phyloP scores from a whole-genome alignment of 53 echinoderm and acorn worm species.

The Echinometra lucunter region DNA sequence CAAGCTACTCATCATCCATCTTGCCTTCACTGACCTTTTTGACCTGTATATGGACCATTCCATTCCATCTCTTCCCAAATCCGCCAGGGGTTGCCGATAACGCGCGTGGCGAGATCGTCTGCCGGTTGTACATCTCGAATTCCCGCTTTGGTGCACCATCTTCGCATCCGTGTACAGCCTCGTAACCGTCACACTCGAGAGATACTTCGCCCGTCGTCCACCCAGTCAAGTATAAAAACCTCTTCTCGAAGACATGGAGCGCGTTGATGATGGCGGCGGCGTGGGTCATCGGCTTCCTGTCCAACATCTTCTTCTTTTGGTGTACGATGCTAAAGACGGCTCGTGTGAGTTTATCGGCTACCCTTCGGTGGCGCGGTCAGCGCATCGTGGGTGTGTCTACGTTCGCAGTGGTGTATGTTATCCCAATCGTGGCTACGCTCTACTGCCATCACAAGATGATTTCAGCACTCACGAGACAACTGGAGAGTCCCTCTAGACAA shows the following conservation, averaged over 20 bases:
- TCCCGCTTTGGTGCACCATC: constrained; percentile 87
- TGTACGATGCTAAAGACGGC: constrained; percentile 61
- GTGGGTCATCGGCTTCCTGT: constrained; percentile 83
- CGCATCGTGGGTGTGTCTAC: constrained; percentile 72
- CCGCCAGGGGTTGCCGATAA: constrained; percentile 67
- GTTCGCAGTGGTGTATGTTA: constrained; percentile 71
- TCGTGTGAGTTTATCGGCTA: constrained; percentile 52
- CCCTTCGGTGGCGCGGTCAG: background rate
- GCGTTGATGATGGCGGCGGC: constrained; percentile 72
- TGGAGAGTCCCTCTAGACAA: constrained; percentile 51
- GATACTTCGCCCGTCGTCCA: constrained; percentile 89
- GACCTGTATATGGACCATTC: constrained; percentile 84
- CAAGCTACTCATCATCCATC: constrained; percentile 88
- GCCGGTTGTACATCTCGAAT: constrained; percentile 85
- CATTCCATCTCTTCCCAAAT: constrained; percentile 86
- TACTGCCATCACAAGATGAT: constrained; percentile 78
- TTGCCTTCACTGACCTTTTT: constrained; percentile 85
- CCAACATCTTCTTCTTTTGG: constrained; percentile 79
- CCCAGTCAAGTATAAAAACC: constrained; percentile 81
- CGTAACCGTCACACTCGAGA: constrained; percentile 84
- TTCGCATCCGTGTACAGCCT: constrained; percentile 87
- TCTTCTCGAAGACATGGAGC: constrained; percentile 76
- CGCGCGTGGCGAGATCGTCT: constrained; percentile 79
- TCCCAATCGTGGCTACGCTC: constrained; percentile 71
- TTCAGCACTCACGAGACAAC: constrained; percentile 50